phyloP scores from a whole-genome alignment of 1,140 invertebrate genomes.

The Drosophila ironensis region DNA sequence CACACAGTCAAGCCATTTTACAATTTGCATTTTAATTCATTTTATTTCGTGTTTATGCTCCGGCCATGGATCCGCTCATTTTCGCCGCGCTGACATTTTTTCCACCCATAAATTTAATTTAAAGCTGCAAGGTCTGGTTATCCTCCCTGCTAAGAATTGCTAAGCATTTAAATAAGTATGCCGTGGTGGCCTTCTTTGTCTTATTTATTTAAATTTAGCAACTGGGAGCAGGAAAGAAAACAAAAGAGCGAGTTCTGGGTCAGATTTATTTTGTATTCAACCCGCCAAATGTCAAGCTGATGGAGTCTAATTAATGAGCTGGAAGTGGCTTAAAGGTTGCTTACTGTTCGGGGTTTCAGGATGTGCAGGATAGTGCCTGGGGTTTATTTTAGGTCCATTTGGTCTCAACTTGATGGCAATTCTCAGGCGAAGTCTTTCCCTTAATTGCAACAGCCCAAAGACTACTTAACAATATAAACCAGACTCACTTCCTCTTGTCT shows the following conservation, averaged over 20 bases:
- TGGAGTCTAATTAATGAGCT: constrained; percentile 46
- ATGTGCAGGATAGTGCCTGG: too few relatives aligned
- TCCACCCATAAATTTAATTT: constrained; percentile 29
- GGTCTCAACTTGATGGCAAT: too few relatives aligned
- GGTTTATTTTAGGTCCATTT: too few relatives aligned
- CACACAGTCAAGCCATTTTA: neutral
- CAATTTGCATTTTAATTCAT: constrained; percentile 44
- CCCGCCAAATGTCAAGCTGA: constrained; percentile 50
- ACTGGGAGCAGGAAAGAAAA: neutral
- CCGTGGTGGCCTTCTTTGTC: constrained; percentile 14
- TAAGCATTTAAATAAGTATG: constrained; percentile 15
- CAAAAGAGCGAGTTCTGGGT: constrained; percentile 7
- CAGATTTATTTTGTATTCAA: constrained; percentile 48
- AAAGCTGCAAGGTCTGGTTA: constrained; percentile 29
- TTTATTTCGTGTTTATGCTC: constrained; percentile 19
- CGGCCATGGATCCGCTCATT: constrained; percentile 8
- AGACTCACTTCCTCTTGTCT: too few relatives aligned
- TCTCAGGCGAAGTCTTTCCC: too few relatives aligned
- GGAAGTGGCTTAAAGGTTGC: constrained; percentile 21
- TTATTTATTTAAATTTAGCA: constrained; percentile 30
- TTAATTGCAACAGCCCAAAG: too few relatives aligned
- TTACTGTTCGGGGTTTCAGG: neutral
- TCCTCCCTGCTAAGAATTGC: neutral
- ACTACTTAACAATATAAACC: too few relatives aligned
- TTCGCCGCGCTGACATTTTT: constrained; percentile 31